Base-by-base conservation (phyloP, 2,888 invertebrate species). In the Melinopterus prodromus region DNA sequence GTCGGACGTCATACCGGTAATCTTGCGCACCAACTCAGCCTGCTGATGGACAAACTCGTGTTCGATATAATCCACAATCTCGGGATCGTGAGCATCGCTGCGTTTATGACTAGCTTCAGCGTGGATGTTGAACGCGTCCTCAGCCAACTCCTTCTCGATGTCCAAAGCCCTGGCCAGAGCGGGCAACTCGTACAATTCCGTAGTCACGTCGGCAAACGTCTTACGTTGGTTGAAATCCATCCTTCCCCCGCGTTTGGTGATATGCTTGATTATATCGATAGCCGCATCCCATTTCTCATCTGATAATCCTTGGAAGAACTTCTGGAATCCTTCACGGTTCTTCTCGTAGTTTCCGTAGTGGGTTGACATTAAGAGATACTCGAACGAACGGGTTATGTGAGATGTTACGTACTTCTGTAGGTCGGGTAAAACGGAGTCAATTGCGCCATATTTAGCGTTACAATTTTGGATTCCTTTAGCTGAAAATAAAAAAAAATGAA, bases 291-390 rank as follows among this genome's bases (percentile, higher is more conserved):
- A 97, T 6, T 94, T 90, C 12, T 92, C 90, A 84, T 97, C 96
- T 0, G 96, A 95, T 9, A 95, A 89, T 80, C 92, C 92, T 84
- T 92, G 92, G 90, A 94, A 96, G 9, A 96, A 88, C 86, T 93
- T 94, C 84, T 93, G 92, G 89, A 97, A 96, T 4, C 96, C 96
- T 26, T 91, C 92, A 38, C 96, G 91, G 89, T 95, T 94, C 37
- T 93, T 93, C 86, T 94, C 92, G 87, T 94, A 96, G 85, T 94
- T 95, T 85, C 93, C 94, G 89, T 94, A 96, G 88, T 94, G 93
- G 0, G 95, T 92, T 0, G 95, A 92, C 87, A 96, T 92, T 1
- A 96, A 89, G 9, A 96, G 90, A 85, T 94, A 95, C 82, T 96
- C 94, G 85, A 93, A 96, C 0, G 95, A 96, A n/a, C 93, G 90